A percentile compares a stretch with the other conserved stretches of the same genome.
Conservation (phyloP, 2,113 vertebrate genomes). For the Ctenodactylus gundi region DNA sequence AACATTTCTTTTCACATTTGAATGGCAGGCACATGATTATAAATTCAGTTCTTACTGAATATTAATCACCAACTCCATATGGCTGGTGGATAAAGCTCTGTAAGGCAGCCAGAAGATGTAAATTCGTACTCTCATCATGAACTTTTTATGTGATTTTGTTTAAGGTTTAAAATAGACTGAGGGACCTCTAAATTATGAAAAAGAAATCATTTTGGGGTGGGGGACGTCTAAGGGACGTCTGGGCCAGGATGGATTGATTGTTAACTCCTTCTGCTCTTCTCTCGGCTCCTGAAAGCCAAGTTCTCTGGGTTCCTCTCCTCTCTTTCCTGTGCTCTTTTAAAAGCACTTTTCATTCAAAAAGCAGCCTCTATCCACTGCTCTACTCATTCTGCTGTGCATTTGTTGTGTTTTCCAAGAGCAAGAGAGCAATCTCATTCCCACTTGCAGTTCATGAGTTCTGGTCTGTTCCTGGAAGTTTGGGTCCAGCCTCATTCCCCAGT, state of each 20-base stretch:
- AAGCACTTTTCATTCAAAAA: neutral
- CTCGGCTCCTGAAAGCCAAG: neutral
- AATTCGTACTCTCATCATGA: constrained; percentile 45
- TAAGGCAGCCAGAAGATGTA: constrained; percentile 25
- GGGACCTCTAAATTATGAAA: constrained; percentile 25
- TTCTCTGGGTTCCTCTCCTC: neutral
- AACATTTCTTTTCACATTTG: constrained; percentile 66
- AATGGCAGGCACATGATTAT: constrained; percentile 66
- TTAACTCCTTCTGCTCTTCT: neutral
- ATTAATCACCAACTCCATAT: constrained; percentile 62
- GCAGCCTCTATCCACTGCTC: neutral
- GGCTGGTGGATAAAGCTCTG: constrained; percentile 49
- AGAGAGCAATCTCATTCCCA: neutral
- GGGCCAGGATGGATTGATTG: neutral
- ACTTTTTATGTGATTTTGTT: constrained; percentile 60
- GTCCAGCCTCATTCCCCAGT: accelerated
- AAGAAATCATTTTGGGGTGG: neutral
- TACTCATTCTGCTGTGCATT: accelerated
- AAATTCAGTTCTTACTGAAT: constrained; percentile 66
- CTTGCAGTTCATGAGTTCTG: neutral
- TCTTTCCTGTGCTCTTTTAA: neutral
- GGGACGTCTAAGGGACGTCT: neutral
- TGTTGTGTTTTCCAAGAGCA: neutral
- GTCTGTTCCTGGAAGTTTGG: neutral
- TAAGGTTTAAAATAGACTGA: constrained; percentile 36